Percentiles rank a stretch among this genome's conserved stretches.
These are phyloP conservation scores for Galerucella nymphaeae DNA, from an alignment of 2,888 invertebrate species.

Conservation along the genomic window DNA sequence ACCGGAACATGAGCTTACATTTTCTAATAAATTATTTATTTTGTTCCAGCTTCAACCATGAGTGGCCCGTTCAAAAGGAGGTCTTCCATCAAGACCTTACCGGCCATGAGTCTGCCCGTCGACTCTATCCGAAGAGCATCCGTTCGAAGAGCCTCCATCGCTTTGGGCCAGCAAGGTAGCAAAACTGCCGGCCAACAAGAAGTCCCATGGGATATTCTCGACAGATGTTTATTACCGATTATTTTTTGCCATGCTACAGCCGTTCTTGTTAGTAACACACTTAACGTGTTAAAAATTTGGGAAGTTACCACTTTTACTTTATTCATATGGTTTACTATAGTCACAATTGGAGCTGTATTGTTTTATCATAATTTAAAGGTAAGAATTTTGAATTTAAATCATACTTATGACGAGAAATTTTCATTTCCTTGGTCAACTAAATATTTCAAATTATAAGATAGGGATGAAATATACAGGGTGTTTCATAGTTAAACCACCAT, in stretches of 20 bases:
- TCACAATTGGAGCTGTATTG: constrained; percentile 79
- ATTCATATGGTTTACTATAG: constrained; percentile 81
- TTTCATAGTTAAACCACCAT: too few relatives aligned
- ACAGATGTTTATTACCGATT: constrained; percentile 80
- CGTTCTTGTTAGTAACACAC: constrained; percentile 76
- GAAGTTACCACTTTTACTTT: constrained; percentile 81
- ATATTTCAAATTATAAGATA: too few relatives aligned
- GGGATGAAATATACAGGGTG: too few relatives aligned
- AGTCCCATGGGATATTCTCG: constrained; percentile 77
- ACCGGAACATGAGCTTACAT: too few relatives aligned
- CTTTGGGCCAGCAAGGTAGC: constrained; percentile 66
- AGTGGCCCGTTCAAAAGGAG: constrained; percentile 64
- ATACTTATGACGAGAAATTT: too few relatives aligned
- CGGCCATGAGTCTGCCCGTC: constrained; percentile 63
- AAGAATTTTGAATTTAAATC: constrained; percentile 54
- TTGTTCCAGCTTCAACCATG: constrained; percentile 52
- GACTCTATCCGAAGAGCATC: constrained; percentile 61
- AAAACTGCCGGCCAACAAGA: constrained; percentile 69
- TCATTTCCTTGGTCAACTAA: too few relatives aligned
- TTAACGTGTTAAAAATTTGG: constrained; percentile 79
- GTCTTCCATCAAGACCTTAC: constrained; percentile 61
- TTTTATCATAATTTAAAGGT: constrained; percentile 90
- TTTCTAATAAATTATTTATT: neutral
- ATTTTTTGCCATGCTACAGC: constrained; percentile 85
- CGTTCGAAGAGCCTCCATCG: constrained; percentile 57